A percentile compares a stretch with the other conserved stretches of the same genome.
These are phyloP conservation scores for Protodeltote pygarga DNA, from an alignment of 2,888 invertebrate species.

Conservation along the genomic window DNA sequence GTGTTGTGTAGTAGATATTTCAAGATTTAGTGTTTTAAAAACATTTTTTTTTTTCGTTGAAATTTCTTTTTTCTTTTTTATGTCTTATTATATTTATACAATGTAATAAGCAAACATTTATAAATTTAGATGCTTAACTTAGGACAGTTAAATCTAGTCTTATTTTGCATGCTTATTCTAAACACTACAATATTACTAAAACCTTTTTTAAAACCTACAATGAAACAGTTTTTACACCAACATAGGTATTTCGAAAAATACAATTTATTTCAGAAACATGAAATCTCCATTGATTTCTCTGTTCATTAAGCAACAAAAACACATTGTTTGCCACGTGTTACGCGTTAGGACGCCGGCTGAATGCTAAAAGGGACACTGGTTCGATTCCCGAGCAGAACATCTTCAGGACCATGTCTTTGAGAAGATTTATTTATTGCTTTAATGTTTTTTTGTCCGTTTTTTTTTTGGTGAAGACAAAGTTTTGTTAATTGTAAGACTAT, in stretches of 20 bases:
- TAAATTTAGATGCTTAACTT: too few species aligned
- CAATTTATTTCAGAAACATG: not conserved
- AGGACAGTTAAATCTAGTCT: too few species aligned
- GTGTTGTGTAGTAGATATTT: too few species aligned
- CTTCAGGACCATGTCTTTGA: constrained; percentile 39
- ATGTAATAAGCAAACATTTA: too few species aligned
- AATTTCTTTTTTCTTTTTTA: too few species aligned
- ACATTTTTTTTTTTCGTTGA: too few species aligned
- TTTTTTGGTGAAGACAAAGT: constrained; percentile 8
- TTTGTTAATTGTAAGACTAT: constrained; percentile 6
- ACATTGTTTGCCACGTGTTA: constrained; percentile 85
- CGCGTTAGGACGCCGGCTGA: constrained; percentile 73
- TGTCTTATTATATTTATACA: too few species aligned
- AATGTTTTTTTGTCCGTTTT: constrained; percentile 13
- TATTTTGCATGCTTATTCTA: too few species aligned
- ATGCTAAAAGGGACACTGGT: constrained; percentile 74
- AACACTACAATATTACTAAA: too few species aligned
- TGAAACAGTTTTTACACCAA: not conserved
- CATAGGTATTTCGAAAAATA: not conserved
- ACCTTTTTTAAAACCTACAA: too few species aligned
- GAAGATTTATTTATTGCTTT: constrained; percentile 44
- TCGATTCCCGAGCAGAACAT: constrained; percentile 61
- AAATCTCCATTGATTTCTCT: constrained; percentile 54
- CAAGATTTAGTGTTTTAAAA: too few species aligned
- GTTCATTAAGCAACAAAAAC: constrained; percentile 75